Evolutionary conservation across 2,797 vertebrate genomes (phyloP).

Genomic region (Tangara arthus): DNA sequence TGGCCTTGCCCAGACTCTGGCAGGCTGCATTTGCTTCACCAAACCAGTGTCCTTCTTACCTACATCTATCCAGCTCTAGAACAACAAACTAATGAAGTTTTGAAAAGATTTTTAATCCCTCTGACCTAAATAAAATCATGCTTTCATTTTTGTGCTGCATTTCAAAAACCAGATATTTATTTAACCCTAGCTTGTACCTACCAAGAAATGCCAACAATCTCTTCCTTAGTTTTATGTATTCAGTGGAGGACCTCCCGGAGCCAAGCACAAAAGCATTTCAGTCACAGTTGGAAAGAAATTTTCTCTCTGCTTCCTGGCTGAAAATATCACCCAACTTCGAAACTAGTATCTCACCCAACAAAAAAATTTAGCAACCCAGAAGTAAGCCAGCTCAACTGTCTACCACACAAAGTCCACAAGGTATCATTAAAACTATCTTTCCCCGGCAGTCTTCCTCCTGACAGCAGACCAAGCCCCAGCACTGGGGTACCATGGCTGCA

Average conservation of each 20-base stretch:
- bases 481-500: background rate
- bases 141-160: background rate
- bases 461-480: background rate
- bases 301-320: background rate
- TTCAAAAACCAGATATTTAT: background rate
- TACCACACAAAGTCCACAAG: background rate
- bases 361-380: background rate
- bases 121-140: background rate
- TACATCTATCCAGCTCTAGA: background rate
- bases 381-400: background rate
- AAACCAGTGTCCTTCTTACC: background rate
- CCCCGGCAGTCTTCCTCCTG: background rate
- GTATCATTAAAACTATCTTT: background rate
- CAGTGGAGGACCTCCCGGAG: background rate
- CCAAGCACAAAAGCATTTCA: conserved; percentile 5
- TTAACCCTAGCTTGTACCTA: background rate
- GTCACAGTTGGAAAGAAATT: background rate
- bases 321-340: background rate
- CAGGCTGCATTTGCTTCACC: background rate
- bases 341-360: background rate
- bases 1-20: background rate
- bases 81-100: background rate
- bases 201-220: background rate
- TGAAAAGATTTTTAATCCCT: background rate
- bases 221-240: background rate